Percentiles rank a stretch among this genome's conserved stretches.
These are phyloP conservation scores for Thinocorus orbignyianus DNA, from an alignment of 2,113 vertebrate genomes.

Conservation along the genomic window DNA sequence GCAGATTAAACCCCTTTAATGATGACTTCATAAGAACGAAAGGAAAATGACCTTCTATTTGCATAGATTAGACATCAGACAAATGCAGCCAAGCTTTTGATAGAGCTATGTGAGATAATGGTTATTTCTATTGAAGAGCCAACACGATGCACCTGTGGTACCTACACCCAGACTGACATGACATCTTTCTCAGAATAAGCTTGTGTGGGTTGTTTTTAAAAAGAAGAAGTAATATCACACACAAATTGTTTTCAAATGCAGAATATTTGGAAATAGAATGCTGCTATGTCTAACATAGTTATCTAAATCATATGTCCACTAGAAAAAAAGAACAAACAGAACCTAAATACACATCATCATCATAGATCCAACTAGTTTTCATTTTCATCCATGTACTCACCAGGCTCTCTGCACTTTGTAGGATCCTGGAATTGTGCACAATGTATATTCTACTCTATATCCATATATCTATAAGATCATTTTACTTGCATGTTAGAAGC, in stretches of 20 bases:
- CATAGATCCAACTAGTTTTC: neutral
- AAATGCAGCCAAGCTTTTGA: neutral
- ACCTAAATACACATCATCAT: neutral
- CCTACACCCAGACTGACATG: neutral
- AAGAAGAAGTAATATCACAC: neutral
- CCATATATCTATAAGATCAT: neutral
- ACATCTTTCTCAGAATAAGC: neutral
- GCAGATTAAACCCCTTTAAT: neutral
- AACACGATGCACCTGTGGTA: neutral
- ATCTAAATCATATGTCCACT: neutral
- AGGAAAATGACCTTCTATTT: neutral
- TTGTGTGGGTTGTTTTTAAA: neutral
- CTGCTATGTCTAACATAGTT: neutral
- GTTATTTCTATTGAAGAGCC: neutral
- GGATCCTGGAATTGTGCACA: neutral
- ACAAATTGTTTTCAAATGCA: neutral
- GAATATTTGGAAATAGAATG: neutral
- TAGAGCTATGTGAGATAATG: rapidly evolving
- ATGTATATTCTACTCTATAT: neutral
- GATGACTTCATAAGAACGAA: neutral
- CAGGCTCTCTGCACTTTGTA: neutral
- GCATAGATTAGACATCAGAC: neutral
- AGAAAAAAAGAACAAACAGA: neutral
- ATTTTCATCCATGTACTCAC: neutral
- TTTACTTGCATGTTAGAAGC: neutral